Base-by-base conservation (phyloP, 2,797 vertebrate species). In the Dipus sagitta region DNA sequence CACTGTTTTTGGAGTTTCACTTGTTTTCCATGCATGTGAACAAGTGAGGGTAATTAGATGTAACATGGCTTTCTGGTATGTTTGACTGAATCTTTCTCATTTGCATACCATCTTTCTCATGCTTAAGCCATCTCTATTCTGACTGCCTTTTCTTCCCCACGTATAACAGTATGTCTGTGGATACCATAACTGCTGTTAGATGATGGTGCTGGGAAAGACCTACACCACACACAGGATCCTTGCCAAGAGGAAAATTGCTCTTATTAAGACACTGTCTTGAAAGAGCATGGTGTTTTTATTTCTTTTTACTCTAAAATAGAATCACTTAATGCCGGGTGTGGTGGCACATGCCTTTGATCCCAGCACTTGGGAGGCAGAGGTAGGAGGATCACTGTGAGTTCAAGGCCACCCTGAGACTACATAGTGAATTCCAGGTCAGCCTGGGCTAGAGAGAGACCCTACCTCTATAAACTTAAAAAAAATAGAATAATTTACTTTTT, bases 201-300 rank as follows among this genome's bases (percentile, higher is more conserved):
- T 75, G 58, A 68, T 60, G 32, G 4, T 32, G n/a, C 54, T 71
- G 58, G 30, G 54, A 86, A 88, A 92, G 52, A 71, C 71, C 52
- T 34, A 21, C 0, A 52, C 23, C 18, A 77, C 64, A 18, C 12
- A 47, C 38, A 72, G 23, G 68, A 20, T 26, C 65, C 85, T 88
- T n/a, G n/a, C 82, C 71, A 88, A 17, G 62, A 91, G 62, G 21
- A 26, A 58, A 79, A 60, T 74, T 84, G 11, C 28, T 92, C 67
- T 83, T 68, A 54, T n/a, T 91, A 96, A 94, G 65, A 87, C 60
- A 42, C 74, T 26, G 2, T 86, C 52, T 96, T 89, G 65, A 87
- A 79, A 86, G 23, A 64, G 30, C 9, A 60, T 34, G 54, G 5
- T 15, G 23, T 80, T 91, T 81, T 80, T 89, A 78, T 91, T 86